Percentiles rank a stretch among this genome's conserved stretches.
Conservation (phyloP, 2,888 invertebrate genomes). For the Amphipoea lucens region DNA sequence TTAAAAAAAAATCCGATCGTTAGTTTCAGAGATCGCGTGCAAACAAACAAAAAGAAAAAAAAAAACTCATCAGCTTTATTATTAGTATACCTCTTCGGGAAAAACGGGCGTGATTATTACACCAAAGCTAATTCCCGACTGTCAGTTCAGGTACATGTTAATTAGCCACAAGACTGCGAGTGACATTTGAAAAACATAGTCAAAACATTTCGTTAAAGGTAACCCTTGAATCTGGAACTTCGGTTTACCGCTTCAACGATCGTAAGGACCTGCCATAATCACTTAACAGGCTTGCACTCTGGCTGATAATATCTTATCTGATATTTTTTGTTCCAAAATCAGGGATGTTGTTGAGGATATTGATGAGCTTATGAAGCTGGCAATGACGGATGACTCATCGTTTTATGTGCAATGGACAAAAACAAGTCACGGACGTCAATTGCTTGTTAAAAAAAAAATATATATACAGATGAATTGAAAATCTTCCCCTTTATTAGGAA, state of each 20-base stretch:
- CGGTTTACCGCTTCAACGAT: neutral
- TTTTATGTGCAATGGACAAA: slow-evolving; percentile 1
- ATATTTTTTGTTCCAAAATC: neutral
- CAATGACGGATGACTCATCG: slow-evolving; percentile 29
- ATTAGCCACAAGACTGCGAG: slow-evolving; percentile 17
- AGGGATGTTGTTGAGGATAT: neutral
- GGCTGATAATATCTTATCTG: neutral
- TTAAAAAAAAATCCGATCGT: no score
- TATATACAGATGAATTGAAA: neutral
- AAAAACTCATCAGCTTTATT: no score
- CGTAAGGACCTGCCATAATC: slow-evolving; percentile 15
- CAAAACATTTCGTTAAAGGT: slow-evolving; percentile 10
- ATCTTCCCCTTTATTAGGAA: neutral
- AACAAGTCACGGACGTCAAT: slow-evolving; percentile 15
- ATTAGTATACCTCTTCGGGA: neutral
- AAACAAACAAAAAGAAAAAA: no score
- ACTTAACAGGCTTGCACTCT: neutral
- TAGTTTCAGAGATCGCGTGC: no score
- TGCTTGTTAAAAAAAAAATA: neutral
- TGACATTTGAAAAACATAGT: slow-evolving; percentile 28
- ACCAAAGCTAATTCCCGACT: neutral
- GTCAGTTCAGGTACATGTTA: neutral
- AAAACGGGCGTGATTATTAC: neutral
- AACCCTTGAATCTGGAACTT: slow-evolving; percentile 14
- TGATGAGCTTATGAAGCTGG: slow-evolving; percentile 3